phyloP scores from a whole-genome alignment of 2,888 invertebrate genomes.

The Dysmachus trigonus region DNA sequence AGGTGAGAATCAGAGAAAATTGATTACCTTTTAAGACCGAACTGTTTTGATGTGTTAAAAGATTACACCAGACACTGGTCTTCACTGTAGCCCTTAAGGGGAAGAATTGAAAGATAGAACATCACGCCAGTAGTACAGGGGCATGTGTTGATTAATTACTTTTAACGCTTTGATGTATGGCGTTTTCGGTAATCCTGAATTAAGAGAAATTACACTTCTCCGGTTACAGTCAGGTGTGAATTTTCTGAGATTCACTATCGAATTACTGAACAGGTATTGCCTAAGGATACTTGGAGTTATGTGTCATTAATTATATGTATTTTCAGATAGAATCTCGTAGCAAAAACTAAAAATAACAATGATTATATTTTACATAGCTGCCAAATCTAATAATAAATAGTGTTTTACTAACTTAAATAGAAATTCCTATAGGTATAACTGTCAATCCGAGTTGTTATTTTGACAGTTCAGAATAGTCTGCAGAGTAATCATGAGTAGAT shows the following conservation, averaged over 20 bases:
- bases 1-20: constrained; percentile 25
- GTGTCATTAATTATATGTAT: neutral
- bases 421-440: too few relatives aligned
- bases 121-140: neutral
- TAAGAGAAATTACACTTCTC: constrained; percentile 12
- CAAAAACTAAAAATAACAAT: too few relatives aligned
- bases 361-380: too few relatives aligned
- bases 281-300: neutral
- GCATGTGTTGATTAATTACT: constrained; percentile 5
- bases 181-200: neutral
- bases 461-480: too few relatives aligned
- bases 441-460: too few relatives aligned
- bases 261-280: neutral
- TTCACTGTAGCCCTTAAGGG: neutral
- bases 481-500: too few relatives aligned
- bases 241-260: neutral
- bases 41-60: constrained; percentile 10
- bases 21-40: constrained; percentile 11
- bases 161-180: neutral
- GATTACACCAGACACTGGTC: neutral
- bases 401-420: too few relatives aligned
- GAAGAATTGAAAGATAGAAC: neutral
- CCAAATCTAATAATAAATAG: too few relatives aligned
- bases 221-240: neutral
- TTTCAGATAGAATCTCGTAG: neutral